Evolutionary conservation across 2,888 invertebrate genomes (phyloP).

Genomic region (Macroteleia sp.): DNA sequence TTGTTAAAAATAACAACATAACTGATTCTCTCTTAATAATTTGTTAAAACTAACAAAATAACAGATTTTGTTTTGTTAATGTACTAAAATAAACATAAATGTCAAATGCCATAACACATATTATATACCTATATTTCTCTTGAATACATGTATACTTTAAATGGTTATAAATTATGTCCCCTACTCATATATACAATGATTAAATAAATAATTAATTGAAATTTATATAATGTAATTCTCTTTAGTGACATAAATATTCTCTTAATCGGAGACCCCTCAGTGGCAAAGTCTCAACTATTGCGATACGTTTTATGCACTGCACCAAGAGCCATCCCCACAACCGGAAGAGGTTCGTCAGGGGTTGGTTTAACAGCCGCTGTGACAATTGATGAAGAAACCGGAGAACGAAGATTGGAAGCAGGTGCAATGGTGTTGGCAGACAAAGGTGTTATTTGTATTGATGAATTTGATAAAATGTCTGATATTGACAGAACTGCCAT

Average conservation of each 20-base stretch:
- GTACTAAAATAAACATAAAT: no score
- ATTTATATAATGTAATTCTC: no score
- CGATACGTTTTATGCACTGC: slow-evolving; percentile 97
- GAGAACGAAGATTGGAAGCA: slow-evolving; percentile 94
- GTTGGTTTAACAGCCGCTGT: slow-evolving; percentile 99
- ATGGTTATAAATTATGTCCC: no score
- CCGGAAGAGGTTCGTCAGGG: slow-evolving; percentile 98
- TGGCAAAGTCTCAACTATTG: slow-evolving; percentile 98
- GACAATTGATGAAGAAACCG: slow-evolving; percentile 97
- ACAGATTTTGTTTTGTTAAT: no score
- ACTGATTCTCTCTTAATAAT: no score
- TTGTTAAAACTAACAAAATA: no score
- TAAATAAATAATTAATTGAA: no score
- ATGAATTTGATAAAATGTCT: slow-evolving; percentile 99
- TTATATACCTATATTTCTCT: no score
- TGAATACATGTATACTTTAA: no score
- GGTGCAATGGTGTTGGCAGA: slow-evolving; percentile 99
- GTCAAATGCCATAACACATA: no score
- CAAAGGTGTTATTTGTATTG: slow-evolving; percentile 97
- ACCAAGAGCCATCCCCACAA: slow-evolving; percentile 97
- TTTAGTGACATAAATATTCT: slow-evolving; percentile 94
- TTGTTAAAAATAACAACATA: no score
- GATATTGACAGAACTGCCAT: slow-evolving; percentile 99
- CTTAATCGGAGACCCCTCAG: slow-evolving; percentile 99
- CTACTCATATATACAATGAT: no score